Evolutionary conservation across 1,140 invertebrate genomes (phyloP).

Genomic region (Zaprionus vittiger): DNA sequence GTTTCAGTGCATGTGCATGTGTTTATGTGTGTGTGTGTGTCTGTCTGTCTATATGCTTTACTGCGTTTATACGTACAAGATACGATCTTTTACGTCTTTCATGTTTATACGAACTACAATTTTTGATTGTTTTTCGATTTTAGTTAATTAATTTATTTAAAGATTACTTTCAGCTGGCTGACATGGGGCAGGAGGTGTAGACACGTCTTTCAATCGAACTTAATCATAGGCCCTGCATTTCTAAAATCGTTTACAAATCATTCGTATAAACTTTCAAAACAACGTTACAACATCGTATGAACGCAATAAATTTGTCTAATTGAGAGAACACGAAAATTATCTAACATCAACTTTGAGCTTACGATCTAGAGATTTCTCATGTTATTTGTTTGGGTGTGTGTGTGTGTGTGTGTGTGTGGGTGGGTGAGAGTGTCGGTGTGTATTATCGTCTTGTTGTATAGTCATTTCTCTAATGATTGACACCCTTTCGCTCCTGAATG

Average conservation of each 20-base stretch:
- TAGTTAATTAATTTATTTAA: not conserved
- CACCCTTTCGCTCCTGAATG: conserved; percentile 76
- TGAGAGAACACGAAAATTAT: conserved; percentile 21
- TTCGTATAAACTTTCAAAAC: conserved; percentile 8
- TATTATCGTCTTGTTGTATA: conserved; percentile 41
- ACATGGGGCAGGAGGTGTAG: not conserved
- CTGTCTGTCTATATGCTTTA: conserved; percentile 6
- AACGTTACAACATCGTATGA: not conserved
- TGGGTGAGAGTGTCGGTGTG: conserved; percentile 34
- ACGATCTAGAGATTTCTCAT: conserved; percentile 77
- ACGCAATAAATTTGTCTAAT: conserved; percentile 31
- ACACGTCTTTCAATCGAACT: not conserved
- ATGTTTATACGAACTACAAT: not conserved
- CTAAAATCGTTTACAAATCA: not conserved
- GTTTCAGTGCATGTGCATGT: not conserved
- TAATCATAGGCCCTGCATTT: conserved; percentile 2
- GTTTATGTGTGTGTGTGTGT: conserved; percentile 1
- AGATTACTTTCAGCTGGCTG: not conserved
- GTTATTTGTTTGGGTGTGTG: conserved; percentile 23
- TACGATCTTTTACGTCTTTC: not conserved
- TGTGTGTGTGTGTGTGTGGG: conserved; percentile 21
- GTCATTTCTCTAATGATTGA: conserved; percentile 66
- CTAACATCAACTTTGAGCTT: conserved; percentile 60
- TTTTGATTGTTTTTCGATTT: not conserved
- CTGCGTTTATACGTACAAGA: conserved; percentile 2